Evolutionary conservation across 2,888 invertebrate genomes (phyloP).

Genomic region (Odontothrips loti): DNA sequence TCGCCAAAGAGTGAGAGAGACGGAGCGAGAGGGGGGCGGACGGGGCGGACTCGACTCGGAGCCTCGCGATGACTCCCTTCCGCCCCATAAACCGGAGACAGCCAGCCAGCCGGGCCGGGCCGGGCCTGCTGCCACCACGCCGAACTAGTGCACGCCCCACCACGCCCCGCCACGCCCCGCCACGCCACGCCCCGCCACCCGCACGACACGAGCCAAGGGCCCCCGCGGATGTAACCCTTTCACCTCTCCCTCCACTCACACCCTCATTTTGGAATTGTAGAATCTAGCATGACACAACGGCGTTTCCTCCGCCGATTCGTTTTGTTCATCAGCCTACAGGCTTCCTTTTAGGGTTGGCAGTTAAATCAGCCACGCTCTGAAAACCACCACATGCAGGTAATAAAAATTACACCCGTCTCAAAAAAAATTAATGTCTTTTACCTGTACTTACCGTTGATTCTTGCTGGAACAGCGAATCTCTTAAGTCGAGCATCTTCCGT

Average conservation of each 20-base stretch:
- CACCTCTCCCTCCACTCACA: background rate
- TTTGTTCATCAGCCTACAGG: no score
- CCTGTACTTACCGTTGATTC: no score
- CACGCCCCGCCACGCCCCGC: background rate
- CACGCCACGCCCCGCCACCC: background rate
- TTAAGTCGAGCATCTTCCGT: no score
- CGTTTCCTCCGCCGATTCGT: no score
- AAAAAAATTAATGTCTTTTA: no score
- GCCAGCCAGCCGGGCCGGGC: background rate
- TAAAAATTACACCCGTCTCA: no score
- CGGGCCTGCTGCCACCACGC: background rate
- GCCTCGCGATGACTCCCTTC: background rate
- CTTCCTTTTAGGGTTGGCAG: no score
- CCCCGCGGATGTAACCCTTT: background rate
- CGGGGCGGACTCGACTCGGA: background rate
- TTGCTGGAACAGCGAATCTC: no score
- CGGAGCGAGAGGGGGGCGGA: background rate
- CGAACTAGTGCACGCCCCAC: no score
- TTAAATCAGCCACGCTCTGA: no score
- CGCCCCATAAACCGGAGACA: conserved; percentile 23
- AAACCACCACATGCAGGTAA: no score
- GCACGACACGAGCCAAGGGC: background rate
- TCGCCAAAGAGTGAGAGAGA: no score
- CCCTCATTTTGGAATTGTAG: background rate
- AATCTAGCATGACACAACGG: background rate